phyloP scores from a whole-genome alignment of 2,888 invertebrate genomes.

The Galerucella calmariensis region DNA sequence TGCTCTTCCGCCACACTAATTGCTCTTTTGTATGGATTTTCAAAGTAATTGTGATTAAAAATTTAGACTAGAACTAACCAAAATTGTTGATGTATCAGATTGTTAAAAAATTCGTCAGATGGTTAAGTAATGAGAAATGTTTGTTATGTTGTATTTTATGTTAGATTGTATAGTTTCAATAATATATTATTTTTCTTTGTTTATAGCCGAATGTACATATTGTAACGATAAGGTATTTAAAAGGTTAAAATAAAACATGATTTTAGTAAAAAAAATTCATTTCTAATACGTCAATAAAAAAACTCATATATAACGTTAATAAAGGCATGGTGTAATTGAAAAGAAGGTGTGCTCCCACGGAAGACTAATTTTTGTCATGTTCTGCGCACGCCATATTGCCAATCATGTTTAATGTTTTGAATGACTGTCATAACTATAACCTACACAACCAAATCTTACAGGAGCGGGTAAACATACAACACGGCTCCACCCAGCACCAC shows the following conservation, averaged over 20 bases:
- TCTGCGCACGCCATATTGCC: too few species aligned
- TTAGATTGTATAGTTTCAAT: constrained; percentile 47
- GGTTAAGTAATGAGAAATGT: constrained; percentile 42
- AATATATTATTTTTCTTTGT: constrained; percentile 48
- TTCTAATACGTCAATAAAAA: not conserved
- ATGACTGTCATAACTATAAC: too few species aligned
- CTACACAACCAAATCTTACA: too few species aligned
- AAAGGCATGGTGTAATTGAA: too few species aligned
- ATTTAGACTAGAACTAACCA: constrained; percentile 21
- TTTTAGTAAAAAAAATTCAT: not conserved
- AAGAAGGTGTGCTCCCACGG: too few species aligned
- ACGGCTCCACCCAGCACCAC: too few species aligned
- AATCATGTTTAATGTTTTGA: too few species aligned
- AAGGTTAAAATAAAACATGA: constrained; percentile 26
- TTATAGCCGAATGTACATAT: constrained; percentile 50
- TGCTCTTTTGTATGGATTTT: constrained; percentile 24
- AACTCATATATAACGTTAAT: too few species aligned
- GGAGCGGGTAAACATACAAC: too few species aligned
- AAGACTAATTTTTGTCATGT: too few species aligned
- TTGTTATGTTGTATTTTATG: constrained; percentile 44
- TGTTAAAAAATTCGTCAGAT: constrained; percentile 15
- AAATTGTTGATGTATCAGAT: constrained; percentile 25
- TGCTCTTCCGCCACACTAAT: too few species aligned
- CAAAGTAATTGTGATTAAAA: constrained; percentile 21
- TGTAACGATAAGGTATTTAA: constrained; percentile 47